Evolutionary conservation across 2,113 vertebrate species (phyloP), one percentile per base, ranked within the genome.

Genomic region (Onychorhynchus coronatus): DNA sequence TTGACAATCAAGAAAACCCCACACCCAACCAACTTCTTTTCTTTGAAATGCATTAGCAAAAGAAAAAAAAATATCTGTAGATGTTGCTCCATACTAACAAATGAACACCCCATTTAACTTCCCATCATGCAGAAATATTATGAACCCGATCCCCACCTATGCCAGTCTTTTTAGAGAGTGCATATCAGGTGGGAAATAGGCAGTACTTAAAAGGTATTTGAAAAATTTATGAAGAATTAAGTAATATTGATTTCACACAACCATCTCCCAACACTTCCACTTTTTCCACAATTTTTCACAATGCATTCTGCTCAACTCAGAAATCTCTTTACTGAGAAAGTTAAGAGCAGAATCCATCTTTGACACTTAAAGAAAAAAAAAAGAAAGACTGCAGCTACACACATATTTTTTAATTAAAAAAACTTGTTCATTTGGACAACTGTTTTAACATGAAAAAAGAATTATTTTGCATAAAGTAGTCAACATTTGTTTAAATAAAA

Each of bases 21-120:
- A 67, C 33, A 6, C 16, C 39, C 6, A 10, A 61, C 33, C 27
- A 70, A 24, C 15, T 11, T 44, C 2, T 47, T 55, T 30, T 59
- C 8, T 39, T 25, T 61, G 24, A 61, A 74, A 46, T 4, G 9
- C 21, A 21, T 33, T 52, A 59, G 17, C 28, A 93, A 92, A 76
- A 27, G 6, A 46, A 62, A 41, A 77, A 87, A 42, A 10, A 2
- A 19, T 7, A 30, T 35, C 11, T 22, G 21, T 31, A 2, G 33
- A 65, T n/a, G 42, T 49, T 42, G 41, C 47, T 79, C 65, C 47
- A 72, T 30, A 39, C 12, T 71, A 19, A 80, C 0, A 3, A 89
- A 0, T 25, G 18, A 66, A 35, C 0, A 1, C 2, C 6, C 7
- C 5, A 52, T 59, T 74, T 50, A 47, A 47, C 31, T 74, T 70